A percentile compares a stretch with the other conserved stretches of the same genome.
These are phyloP conservation scores for Papilio xuthus DNA, from an alignment of 1,140 invertebrate species.

Conservation along the genomic window DNA sequence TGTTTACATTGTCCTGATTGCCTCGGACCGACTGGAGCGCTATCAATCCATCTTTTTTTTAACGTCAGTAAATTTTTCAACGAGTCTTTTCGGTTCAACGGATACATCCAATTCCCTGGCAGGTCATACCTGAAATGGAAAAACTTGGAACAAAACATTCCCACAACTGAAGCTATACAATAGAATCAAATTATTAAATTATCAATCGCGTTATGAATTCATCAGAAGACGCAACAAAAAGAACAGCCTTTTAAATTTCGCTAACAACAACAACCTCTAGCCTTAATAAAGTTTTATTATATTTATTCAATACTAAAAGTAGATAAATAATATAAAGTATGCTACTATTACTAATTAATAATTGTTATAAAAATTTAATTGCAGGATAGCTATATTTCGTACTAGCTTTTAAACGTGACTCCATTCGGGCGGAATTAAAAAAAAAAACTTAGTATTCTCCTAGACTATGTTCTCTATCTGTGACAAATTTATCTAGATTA, in stretches of 20 bases:
- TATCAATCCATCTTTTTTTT: constrained; percentile 56
- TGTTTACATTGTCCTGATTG: constrained; percentile 70
- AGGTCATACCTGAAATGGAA: constrained; percentile 71
- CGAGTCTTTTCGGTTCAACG: constrained; percentile 72
- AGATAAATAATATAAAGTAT: no score
- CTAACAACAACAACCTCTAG: background rate
- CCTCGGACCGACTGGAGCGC: constrained; percentile 54
- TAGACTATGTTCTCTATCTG: no score
- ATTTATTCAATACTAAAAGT: no score
- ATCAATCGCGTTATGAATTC: background rate
- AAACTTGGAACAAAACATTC: constrained; percentile 54
- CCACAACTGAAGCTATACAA: constrained; percentile 16
- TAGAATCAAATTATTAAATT: constrained; percentile 14
- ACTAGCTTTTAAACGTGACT: no score
- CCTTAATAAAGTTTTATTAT: no score
- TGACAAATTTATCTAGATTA: no score
- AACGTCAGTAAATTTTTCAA: constrained; percentile 76
- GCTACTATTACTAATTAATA: no score
- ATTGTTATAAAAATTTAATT: no score
- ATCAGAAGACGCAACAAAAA: background rate
- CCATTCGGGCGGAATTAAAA: no score
- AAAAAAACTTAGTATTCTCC: no score
- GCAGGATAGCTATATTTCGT: no score
- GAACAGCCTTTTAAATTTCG: background rate
- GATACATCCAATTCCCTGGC: constrained; percentile 70